Percentiles rank a stretch among this genome's conserved stretches.
phyloP scores from a whole-genome alignment of 2,113 vertebrate species.

The Muscicapa adusta region DNA sequence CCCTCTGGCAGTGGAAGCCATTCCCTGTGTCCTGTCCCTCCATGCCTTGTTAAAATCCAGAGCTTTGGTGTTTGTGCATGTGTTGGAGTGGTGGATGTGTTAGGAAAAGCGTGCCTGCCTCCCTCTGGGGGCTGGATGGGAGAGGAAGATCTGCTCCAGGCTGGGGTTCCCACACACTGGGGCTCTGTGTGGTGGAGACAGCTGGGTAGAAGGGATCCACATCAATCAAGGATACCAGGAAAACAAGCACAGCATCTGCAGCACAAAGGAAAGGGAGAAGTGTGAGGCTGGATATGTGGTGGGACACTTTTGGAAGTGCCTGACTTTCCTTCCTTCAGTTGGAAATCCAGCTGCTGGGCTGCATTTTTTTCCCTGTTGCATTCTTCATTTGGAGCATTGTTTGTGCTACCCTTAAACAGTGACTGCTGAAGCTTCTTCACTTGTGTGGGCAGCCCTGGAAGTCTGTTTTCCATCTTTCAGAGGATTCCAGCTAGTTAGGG shows the following conservation, averaged over 20 bases:
- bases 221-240: not conserved
- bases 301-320: not conserved
- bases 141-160: not conserved
- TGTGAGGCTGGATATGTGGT: fast-evolving
- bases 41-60: not conserved
- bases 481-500: constrained; percentile 13
- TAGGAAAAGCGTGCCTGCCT: fast-evolving
- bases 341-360: not conserved
- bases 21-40: not conserved
- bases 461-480: not conserved
- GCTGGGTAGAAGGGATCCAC: not conserved
- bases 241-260: not conserved
- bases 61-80: fast-evolving
- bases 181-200: not conserved
- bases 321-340: not conserved
- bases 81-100: not conserved
- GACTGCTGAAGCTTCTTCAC: not conserved
- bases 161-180: not conserved
- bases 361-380: not conserved
- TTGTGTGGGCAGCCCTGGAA: not conserved
- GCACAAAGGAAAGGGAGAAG: not conserved
- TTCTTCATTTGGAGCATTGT: not conserved
- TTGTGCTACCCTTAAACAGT: not conserved
- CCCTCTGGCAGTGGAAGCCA: not conserved
- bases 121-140: not conserved